phyloP scores from a whole-genome alignment of 2,888 invertebrate genomes.

The Dilophus febrilis region DNA sequence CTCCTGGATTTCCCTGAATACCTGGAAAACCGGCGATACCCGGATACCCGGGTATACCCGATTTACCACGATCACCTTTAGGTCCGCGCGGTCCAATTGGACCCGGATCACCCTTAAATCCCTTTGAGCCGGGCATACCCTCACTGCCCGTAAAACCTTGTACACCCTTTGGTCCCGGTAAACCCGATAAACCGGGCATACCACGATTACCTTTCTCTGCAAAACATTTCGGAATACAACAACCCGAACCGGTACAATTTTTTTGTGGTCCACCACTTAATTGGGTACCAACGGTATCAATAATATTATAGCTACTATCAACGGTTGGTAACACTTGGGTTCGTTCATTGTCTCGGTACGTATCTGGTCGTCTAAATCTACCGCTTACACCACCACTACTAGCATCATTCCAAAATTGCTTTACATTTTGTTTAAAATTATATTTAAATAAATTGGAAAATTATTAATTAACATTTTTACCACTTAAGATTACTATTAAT shows the following conservation, averaged over 20 bases:
- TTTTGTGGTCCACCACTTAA: constrained; percentile 28
- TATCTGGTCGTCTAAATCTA: constrained; percentile 16
- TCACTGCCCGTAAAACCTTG: constrained; percentile 69
- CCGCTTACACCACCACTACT: constrained; percentile 19
- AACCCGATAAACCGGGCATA: constrained; percentile 52
- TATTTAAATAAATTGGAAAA: too few species aligned
- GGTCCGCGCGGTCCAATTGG: constrained; percentile 63
- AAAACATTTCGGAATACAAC: constrained; percentile 71
- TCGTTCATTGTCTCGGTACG: constrained; percentile 14
- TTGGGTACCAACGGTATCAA: constrained; percentile 21
- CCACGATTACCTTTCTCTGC: constrained; percentile 77
- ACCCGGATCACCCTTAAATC: constrained; percentile 75
- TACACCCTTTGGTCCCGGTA: constrained; percentile 54
- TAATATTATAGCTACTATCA: constrained; percentile 25
- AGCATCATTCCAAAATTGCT: constrained; percentile 31
- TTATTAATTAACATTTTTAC: too few species aligned
- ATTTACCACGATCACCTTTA: constrained; percentile 72
- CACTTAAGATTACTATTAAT: too few species aligned
- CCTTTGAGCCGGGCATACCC: constrained; percentile 75
- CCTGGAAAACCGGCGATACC: constrained; percentile 38
- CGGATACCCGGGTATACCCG: constrained; percentile 74
- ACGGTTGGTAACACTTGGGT: constrained; percentile 12
- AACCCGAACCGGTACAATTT: constrained; percentile 48
- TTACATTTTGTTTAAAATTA: constrained; percentile 3
- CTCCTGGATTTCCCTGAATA: constrained; percentile 33